A percentile compares a stretch with the other conserved stretches of the same genome.
phyloP scores from a whole-genome alignment of 2,888 invertebrate species.

The Archaeoteleia sp. region DNA sequence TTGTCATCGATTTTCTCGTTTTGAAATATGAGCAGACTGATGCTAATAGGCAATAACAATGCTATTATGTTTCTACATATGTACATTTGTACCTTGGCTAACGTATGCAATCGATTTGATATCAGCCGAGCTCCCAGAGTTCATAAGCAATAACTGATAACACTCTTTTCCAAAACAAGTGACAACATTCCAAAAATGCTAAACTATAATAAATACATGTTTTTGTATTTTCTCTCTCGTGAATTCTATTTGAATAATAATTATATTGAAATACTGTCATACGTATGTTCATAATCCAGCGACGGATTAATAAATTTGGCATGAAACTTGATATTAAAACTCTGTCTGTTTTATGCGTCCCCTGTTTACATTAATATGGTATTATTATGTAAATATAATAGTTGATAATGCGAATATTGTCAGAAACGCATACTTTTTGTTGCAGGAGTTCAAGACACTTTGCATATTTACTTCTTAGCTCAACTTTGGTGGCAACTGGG shows the following conservation, averaged over 20 bases:
- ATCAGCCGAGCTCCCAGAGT: constrained; percentile 62
- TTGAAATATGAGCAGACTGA: constrained; percentile 52
- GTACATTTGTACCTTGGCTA: constrained; percentile 75
- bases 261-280: too few species aligned
- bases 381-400: neutral
- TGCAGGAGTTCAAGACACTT: constrained; percentile 10
- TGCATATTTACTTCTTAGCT: constrained; percentile 10
- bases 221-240: too few species aligned
- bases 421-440: neutral
- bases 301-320: too few species aligned
- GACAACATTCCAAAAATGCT: too few species aligned
- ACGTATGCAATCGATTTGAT: constrained; percentile 69
- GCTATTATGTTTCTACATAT: constrained; percentile 67
- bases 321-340: too few species aligned
- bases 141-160: constrained; percentile 2
- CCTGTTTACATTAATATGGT: too few species aligned
- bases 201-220: too few species aligned
- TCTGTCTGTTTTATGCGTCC: too few species aligned
- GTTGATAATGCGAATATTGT: neutral
- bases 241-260: too few species aligned
- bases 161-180: too few species aligned
- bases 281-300: too few species aligned
- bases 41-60: constrained; percentile 68
- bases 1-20: constrained; percentile 23
- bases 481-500: constrained; percentile 54